Evolutionary conservation across 2,888 invertebrate species (phyloP), one percentile per base, ranked within the genome.

Genomic region (Coenonympha glycerion): DNA sequence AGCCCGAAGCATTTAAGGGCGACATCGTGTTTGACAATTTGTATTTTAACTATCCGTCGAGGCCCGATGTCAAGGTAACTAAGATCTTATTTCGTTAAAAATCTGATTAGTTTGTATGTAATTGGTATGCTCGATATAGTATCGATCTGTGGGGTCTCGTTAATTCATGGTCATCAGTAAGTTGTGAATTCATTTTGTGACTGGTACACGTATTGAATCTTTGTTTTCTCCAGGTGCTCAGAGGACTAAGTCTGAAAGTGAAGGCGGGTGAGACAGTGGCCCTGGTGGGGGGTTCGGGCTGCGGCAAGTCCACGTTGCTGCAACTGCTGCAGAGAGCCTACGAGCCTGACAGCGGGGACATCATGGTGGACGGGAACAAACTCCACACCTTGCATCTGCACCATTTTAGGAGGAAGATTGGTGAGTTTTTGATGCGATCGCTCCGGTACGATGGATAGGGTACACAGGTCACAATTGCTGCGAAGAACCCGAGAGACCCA

Each of bases 291-390:
- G 89, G 90, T 2, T 92, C 91, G 3, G 95, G 95, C 0, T 93
- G 94, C 71, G 95, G 95, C 36, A 95, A 95, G 79, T 93, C 93
- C 1, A 95, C 95, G 0, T 88, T 92, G 31, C 84, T 95, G 54
- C 94, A 95, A 68, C 82, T 96, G 36, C 81, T 93, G 63, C 93
- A 93, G 68, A 79, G 93, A 9, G 89, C 93, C 61, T 94, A 94
- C 71, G 92, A 93, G 69, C 92, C 93, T 0, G 73, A 76, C 5
- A 79, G 83, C 31, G 91, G 91, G 4, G 62, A 60, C 69, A 85
- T 93, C 34, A 69, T 76, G 3, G 76, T 94, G 3, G 93, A 93
- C 64, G 91, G 90, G 0, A 81, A 83, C 4, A 86, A 90, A 58
- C 83, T 95, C 13, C 78, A 85, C 2, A 84, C 89, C 6, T 70